phyloP scores from a whole-genome alignment of 2,797 vertebrate genomes.

The Pseudochromis fuscus region DNA sequence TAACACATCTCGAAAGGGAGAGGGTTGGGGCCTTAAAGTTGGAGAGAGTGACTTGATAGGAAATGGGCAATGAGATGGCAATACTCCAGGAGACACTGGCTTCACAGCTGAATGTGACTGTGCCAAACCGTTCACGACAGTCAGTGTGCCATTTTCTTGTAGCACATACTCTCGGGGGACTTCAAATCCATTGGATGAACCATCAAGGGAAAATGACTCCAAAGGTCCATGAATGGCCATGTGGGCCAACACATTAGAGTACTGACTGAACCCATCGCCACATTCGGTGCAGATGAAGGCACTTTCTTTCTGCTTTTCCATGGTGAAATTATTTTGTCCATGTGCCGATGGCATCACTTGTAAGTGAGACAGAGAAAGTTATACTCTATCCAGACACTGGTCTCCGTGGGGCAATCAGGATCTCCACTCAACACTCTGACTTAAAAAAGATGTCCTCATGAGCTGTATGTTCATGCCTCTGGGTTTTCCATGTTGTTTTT shows the following conservation, averaged over 20 bases:
- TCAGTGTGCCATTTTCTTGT: conserved; percentile 88
- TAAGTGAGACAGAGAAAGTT: conserved; percentile 13
- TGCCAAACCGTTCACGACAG: conserved; percentile 79
- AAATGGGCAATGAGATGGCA: conserved; percentile 64
- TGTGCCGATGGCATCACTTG: conserved; percentile 74
- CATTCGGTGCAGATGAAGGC: conserved; percentile 90
- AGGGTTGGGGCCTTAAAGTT: conserved; percentile 32
- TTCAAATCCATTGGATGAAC: conserved; percentile 83
- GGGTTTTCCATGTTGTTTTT: conserved; percentile 46
- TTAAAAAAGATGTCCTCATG: conserved; percentile 19
- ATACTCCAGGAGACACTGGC: conserved; percentile 71
- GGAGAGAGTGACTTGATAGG: conserved; percentile 60
- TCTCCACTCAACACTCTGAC: conserved; percentile 20
- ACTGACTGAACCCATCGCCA: conserved; percentile 87
- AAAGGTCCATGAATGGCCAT: conserved; percentile 85
- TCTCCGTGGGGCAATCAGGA: conserved; percentile 38
- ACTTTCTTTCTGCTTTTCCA: conserved; percentile 82
- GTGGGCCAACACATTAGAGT: conserved; percentile 82
- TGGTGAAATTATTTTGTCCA: conserved; percentile 68
- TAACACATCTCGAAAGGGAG: conserved; percentile 54
- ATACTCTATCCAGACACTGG: conserved; percentile 29
- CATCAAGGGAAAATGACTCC: conserved; percentile 83
- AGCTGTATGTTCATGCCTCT: conserved; percentile 27
- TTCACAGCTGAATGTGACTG: conserved; percentile 73
- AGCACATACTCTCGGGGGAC: conserved; percentile 86